Evolutionary conservation across 2,888 invertebrate species (phyloP).

Genomic region (Himalopsyche tibetana): DNA sequence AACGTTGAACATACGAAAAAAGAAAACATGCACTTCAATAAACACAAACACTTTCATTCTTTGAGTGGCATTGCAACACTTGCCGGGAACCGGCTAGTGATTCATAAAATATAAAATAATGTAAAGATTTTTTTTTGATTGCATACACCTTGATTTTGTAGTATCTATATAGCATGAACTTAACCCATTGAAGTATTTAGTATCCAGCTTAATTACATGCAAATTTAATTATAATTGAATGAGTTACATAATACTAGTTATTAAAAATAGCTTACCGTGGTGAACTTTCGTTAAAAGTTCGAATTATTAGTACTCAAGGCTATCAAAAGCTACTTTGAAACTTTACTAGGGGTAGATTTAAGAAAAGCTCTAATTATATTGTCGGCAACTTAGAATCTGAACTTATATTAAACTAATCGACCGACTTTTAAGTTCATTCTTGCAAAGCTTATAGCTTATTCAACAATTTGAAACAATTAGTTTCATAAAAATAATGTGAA

Average conservation of each 20-base stretch:
- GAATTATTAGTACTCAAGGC: background rate
- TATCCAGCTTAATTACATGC: background rate
- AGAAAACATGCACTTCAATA: too few relatives aligned
- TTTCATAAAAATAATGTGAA: background rate
- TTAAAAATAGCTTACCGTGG: slow-evolving; percentile 14
- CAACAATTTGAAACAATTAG: background rate
- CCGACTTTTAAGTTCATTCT: background rate
- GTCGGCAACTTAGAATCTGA: slow-evolving; percentile 10
- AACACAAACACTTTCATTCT: too few relatives aligned
- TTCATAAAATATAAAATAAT: too few relatives aligned
- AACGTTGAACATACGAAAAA: too few relatives aligned
- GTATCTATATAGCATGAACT: too few relatives aligned
- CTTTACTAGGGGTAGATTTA: background rate
- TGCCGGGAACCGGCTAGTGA: too few relatives aligned
- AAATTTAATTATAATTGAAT: slow-evolving; percentile 27
- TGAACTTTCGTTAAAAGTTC: slow-evolving; percentile 21
- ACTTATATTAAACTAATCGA: slow-evolving; percentile 21
- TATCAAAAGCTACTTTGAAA: background rate
- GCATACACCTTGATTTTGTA: too few relatives aligned
- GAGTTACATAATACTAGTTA: background rate
- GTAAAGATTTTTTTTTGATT: too few relatives aligned
- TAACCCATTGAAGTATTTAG: background rate
- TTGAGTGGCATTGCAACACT: too few relatives aligned
- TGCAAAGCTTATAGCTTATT: too few relatives aligned
- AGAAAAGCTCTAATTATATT: slow-evolving; percentile 21